A percentile compares a stretch with the other conserved stretches of the same genome.
Evolutionary conservation across 2,888 invertebrate genomes (phyloP).

Genomic region (Lysandra coridon): DNA sequence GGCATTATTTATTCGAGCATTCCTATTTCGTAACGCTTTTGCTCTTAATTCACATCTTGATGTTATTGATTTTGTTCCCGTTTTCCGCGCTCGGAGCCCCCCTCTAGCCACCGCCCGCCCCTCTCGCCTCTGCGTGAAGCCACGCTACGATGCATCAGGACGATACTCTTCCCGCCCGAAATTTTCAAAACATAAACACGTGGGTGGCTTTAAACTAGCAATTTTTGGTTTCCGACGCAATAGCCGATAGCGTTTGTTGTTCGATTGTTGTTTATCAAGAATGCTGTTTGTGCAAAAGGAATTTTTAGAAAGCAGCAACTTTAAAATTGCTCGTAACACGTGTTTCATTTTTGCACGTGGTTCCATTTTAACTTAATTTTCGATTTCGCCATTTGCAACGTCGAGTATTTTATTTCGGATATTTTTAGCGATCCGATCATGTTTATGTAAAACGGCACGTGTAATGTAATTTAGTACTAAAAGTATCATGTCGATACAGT

Average conservation of each 20-base stretch:
- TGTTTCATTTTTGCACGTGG: not conserved
- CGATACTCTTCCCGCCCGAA: conserved; percentile 43
- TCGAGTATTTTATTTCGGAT: not conserved
- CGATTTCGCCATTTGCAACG: not conserved
- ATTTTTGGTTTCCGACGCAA: not conserved
- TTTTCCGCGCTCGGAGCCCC: conserved; percentile 50
- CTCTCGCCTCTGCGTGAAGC: conserved; percentile 41
- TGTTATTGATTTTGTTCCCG: conserved; percentile 58
- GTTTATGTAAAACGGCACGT: not conserved
- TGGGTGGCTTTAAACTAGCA: conserved; percentile 44
- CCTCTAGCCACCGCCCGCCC: conserved; percentile 43
- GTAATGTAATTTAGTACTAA: conserved; percentile 11
- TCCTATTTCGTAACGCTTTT: conserved; percentile 30
- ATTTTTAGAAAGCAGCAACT: conserved; percentile 10
- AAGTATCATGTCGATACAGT: conserved; percentile 3
- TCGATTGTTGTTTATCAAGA: conserved; percentile 17
- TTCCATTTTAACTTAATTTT: not conserved
- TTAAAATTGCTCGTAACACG: conserved; percentile 1
- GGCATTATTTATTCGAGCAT: conserved; percentile 9
- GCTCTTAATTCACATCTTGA: conserved; percentile 48
- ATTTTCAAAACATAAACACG: conserved; percentile 55
- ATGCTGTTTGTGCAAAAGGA: not conserved
- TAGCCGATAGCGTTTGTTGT: conserved; percentile 16
- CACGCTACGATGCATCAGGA: conserved; percentile 36
- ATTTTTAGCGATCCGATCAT: conserved; percentile 6